These are phyloP conservation scores for Elgaria multicarinata DNA, from an alignment of 2,113 vertebrate genomes.

Conservation along the genomic window DNA sequence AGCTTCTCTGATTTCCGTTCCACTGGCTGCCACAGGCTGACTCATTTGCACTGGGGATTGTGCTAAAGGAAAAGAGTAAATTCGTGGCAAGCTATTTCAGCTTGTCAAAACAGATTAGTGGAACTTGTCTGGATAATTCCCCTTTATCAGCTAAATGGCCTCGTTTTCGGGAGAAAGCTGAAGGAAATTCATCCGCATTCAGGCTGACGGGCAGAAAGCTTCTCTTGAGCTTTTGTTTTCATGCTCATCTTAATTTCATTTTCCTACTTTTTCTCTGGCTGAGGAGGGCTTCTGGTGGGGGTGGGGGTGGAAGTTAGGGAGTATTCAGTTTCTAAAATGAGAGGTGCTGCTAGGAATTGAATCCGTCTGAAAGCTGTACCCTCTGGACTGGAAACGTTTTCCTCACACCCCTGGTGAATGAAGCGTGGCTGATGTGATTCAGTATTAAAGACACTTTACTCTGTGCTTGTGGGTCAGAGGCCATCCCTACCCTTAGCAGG, in stretches of 20 bases:
- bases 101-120: conserved; percentile 24
- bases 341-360: not conserved
- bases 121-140: conserved; percentile 19
- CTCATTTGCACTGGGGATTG: not conserved
- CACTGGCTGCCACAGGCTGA: not conserved
- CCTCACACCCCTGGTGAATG: not conserved
- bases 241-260: not conserved
- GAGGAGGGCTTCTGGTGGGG: not conserved
- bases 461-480: not conserved
- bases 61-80: not conserved
- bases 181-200: not conserved
- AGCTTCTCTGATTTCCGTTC: not conserved
- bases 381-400: not conserved
- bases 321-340: not conserved
- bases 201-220: not conserved
- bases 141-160: conserved; percentile 7
- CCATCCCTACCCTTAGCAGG: too few relatives aligned
- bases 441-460: not conserved
- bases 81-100: not conserved
- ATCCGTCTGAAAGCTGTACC: not conserved
- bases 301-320: too few relatives aligned
- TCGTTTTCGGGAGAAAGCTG: not conserved
- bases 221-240: not conserved
- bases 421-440: not conserved
- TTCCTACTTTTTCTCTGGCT: not conserved